phyloP scores from a whole-genome alignment of 2,113 vertebrate genomes.

The human region DNA sequence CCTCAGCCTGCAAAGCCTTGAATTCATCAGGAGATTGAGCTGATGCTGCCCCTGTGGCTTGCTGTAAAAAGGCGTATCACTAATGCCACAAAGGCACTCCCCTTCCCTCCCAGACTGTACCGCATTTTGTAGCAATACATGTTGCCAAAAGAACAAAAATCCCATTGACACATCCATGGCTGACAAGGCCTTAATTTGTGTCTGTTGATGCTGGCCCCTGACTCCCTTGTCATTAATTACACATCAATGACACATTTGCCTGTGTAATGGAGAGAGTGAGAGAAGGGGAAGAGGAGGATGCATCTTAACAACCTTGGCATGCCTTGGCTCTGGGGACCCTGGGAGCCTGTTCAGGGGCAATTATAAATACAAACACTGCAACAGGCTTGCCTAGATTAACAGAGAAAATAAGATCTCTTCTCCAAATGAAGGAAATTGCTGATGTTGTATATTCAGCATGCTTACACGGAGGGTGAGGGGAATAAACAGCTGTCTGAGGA shows the following conservation, averaged over 20 bases:
- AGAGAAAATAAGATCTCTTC: slow-evolving; percentile 33
- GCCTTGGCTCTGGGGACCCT: not conserved
- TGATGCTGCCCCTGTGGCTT: not conserved
- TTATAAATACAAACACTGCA: slow-evolving; percentile 52
- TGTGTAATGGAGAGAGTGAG: not conserved
- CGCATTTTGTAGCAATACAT: slow-evolving; percentile 68
- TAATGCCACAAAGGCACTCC: not conserved
- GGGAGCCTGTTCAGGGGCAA: not conserved
- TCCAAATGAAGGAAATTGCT: slow-evolving; percentile 38
- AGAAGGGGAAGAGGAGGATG: not conserved
- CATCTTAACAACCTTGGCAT: slow-evolving; percentile 30
- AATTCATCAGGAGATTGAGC: slow-evolving; percentile 47
- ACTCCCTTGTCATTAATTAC: slow-evolving; percentile 64
- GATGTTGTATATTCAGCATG: not conserved
- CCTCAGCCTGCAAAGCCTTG: slow-evolving; percentile 13
- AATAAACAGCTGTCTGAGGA: not conserved
- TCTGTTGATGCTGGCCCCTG: slow-evolving; percentile 7
- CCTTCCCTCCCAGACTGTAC: not conserved
- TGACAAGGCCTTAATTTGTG: slow-evolving; percentile 64
- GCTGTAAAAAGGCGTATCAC: slow-evolving; percentile 3
- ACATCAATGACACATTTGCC: slow-evolving; percentile 60
- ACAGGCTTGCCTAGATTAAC: slow-evolving; percentile 8
- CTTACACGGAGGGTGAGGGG: not conserved
- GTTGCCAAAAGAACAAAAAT: slow-evolving; percentile 60
- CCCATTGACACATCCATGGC: not conserved